Evolutionary conservation across 1,140 invertebrate genomes (phyloP), one percentile per base, ranked within the genome.

Genomic region (Thaumetopoea pityocampa): DNA sequence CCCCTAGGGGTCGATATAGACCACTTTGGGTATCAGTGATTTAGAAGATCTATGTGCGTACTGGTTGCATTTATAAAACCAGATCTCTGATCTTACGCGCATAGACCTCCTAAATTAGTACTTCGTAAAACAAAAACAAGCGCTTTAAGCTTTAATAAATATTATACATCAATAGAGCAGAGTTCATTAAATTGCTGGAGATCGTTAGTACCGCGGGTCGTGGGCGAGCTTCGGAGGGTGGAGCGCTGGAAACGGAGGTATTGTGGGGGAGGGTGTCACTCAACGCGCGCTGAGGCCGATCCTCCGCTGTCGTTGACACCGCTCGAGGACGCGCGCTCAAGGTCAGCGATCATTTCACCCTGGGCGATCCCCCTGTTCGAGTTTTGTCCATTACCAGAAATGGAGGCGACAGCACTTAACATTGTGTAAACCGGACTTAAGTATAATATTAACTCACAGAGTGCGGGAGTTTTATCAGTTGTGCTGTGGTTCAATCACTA

Each of bases 231-330:
- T n/a, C 6, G 16, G 15, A 15, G 23, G 23, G 9, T 7, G 12
- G 28, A 7, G 38, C 17, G 9, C 9, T 11, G 29, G 36, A 27
- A 20, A 28, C 10, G 28, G 34, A 43, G 15, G 12, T 34, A 28
- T 11, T 46, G 22, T 11, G 8, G 42, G 27, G 29, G 44, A 34
- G 37, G 40, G 51, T 38, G 40, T 55, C 33, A 28, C 48, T 46
- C 40, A 57, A 51, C 59, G 64, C 62, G 64, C 49, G 56, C 47
- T 59, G 63, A 67, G 56, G 53, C 58, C 46, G 35, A 38, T 45
- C 28, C 41, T 37, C 42, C 42, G 53, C 78, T 69, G 78, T 71
- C 74, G 63, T 70, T 82, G 77, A 79, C 77, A 69, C 63, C 26
- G 58, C 57, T 43, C 65, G 70, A 76, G 74, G 77, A 77, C 70